A percentile compares a stretch with the other conserved stretches of the same genome.
phyloP scores from a whole-genome alignment of 2,113 vertebrate species.

The Chionodraco myersi region DNA sequence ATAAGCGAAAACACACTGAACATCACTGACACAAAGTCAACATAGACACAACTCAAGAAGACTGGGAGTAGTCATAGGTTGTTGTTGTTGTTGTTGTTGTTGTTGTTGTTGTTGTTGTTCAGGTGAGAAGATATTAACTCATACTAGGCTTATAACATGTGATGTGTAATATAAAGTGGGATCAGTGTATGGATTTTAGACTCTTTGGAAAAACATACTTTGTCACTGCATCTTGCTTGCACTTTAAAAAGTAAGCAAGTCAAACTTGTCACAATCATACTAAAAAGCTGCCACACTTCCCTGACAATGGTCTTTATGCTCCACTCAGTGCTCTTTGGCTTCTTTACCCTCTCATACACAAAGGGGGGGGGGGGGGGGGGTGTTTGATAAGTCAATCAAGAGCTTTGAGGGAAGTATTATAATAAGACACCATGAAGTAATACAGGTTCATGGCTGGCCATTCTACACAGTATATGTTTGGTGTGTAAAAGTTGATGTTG shows the following conservation, averaged over 20 bases:
- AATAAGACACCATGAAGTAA: not conserved
- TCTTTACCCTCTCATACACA: not conserved
- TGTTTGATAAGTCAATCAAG: not conserved
- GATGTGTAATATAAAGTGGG: too few species aligned
- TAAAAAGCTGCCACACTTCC: not conserved
- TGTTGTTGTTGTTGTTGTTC: too few species aligned
- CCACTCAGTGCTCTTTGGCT: not conserved
- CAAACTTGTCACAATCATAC: not conserved
- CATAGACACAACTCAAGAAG: not conserved
- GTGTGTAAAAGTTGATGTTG: not conserved
- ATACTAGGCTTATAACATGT: not conserved
- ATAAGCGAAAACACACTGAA: constrained; percentile 7
- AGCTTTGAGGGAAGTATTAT: not conserved
- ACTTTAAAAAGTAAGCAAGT: not conserved
- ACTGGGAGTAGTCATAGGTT: not conserved
- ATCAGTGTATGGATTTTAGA: not conserved
- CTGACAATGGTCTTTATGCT: not conserved
- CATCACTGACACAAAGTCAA: constrained; percentile 1
- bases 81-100: fast-evolving
- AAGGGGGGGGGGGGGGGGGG: not conserved
- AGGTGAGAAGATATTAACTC: not conserved
- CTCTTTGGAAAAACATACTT: not conserved
- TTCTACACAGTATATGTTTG: not conserved
- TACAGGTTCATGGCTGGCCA: not conserved
- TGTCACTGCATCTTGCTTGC: too few species aligned